These are phyloP conservation scores for Diprion similis DNA, from an alignment of 1,140 invertebrate species.

Conservation along the genomic window DNA sequence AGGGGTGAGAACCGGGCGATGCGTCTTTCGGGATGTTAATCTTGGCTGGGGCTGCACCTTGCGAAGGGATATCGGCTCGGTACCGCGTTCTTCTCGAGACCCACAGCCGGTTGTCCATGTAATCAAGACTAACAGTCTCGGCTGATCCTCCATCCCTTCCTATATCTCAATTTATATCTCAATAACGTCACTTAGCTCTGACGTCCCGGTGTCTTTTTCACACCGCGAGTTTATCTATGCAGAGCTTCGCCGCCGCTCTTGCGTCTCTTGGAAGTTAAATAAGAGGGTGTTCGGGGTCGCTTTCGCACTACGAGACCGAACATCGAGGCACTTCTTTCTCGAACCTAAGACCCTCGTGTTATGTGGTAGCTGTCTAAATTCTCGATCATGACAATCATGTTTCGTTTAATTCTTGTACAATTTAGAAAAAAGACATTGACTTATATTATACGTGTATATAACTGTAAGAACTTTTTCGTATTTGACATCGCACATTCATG, in stretches of 20 bases:
- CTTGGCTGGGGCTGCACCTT: conserved; percentile 21
- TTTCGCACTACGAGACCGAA: not conserved
- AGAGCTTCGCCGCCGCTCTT: not conserved
- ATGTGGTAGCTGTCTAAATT: too few relatives aligned
- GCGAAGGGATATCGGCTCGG: conserved; percentile 32
- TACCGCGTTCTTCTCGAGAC: conserved; percentile 36
- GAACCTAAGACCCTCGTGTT: not conserved
- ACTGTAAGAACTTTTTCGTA: too few relatives aligned
- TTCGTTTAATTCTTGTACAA: too few relatives aligned
- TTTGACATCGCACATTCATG: too few relatives aligned
- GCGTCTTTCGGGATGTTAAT: conserved; percentile 34
- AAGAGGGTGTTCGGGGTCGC: not conserved
- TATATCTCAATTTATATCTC: conserved; percentile 61
- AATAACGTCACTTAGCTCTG: conserved; percentile 55
- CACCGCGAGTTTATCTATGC: not conserved
- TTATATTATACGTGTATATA: too few relatives aligned
- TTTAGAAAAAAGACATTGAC: too few relatives aligned
- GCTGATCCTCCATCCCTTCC: conserved; percentile 57
- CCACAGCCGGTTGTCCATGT: conserved; percentile 45
- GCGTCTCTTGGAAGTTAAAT: not conserved
- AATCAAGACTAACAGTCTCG: conserved; percentile 61
- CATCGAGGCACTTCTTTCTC: not conserved
- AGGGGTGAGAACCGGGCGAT: conserved; percentile 28
- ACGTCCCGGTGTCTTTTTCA: conserved; percentile 28
- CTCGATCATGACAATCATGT: too few relatives aligned